Conservation (phyloP, 2,888 invertebrate species). For the Blastobasis lacticolella region DNA sequence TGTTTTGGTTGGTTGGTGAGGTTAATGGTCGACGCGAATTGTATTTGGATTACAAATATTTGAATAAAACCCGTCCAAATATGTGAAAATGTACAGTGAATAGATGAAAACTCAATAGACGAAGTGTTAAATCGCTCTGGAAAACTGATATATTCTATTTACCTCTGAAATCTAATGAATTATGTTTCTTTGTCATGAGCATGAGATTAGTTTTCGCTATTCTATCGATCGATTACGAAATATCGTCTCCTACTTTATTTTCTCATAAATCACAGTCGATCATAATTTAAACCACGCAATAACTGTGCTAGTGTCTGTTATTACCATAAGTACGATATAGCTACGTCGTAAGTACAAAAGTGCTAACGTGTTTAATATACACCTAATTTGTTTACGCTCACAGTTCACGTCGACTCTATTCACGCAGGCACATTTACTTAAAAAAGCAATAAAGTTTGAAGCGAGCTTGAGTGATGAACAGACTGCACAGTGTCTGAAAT, state of each 20-base stretch:
- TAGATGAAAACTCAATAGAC: constrained; percentile 20
- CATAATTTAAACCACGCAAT: constrained; percentile 16
- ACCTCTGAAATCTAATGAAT: constrained; percentile 23
- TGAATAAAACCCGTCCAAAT: constrained; percentile 34
- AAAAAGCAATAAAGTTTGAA: constrained; percentile 26
- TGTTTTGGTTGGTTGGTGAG: constrained; percentile 32
- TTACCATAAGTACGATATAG: constrained; percentile 6
- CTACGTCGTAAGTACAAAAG: constrained; percentile 14
- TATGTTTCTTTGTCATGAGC: constrained; percentile 60
- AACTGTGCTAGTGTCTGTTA: constrained; percentile 20
- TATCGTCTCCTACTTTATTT: constrained; percentile 42
- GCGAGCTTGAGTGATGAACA: constrained; percentile 30
- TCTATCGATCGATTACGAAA: constrained; percentile 72
- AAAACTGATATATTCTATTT: constrained; percentile 14
- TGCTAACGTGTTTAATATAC: constrained; percentile 28
- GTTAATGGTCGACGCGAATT: constrained; percentile 58
- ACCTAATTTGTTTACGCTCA: constrained; percentile 44
- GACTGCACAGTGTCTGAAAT: constrained; percentile 27
- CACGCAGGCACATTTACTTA: constrained; percentile 30
- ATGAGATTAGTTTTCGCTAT: constrained; percentile 47
- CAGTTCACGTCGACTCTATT: constrained; percentile 22
- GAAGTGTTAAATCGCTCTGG: constrained; percentile 26
- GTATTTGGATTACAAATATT: constrained; percentile 45
- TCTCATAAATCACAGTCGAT: constrained; percentile 19
- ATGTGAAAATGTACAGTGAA: constrained; percentile 31